Conservation (phyloP, 1,140 invertebrate species). For the Geopemphigus sp. region DNA sequence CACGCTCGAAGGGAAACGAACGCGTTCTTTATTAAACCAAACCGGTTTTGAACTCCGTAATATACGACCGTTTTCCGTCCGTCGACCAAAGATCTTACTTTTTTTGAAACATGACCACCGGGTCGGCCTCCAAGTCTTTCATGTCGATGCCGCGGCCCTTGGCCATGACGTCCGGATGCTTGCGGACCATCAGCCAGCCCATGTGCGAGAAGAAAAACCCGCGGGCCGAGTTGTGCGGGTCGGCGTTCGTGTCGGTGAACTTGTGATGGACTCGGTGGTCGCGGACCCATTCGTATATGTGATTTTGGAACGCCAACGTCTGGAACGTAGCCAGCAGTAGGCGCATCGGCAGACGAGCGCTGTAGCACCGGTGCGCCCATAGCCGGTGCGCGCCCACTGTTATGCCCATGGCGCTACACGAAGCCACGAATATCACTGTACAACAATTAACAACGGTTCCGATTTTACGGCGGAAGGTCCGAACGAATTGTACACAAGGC, state of each 20-base stretch:
- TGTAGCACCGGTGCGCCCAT: conserved; percentile 85
- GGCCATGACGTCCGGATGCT: conserved; percentile 78
- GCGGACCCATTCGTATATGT: conserved; percentile 72
- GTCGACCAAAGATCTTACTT: conserved; percentile 56
- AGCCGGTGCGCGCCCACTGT: conserved; percentile 87
- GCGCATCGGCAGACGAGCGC: conserved; percentile 77
- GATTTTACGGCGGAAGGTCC: no score
- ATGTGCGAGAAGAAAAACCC: conserved; percentile 93
- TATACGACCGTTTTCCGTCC: no score
- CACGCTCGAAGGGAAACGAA: no score
- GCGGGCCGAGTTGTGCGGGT: conserved; percentile 71
- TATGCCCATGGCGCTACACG: conserved; percentile 64
- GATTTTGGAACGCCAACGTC: conserved; percentile 75
- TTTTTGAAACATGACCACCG: conserved; percentile 66
- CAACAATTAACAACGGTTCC: neutral
- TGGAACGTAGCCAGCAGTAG: conserved; percentile 72
- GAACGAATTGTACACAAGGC: no score
- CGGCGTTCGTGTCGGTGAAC: conserved; percentile 86
- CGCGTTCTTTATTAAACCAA: no score
- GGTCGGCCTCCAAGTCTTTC: conserved; percentile 73
- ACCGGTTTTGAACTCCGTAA: no score
- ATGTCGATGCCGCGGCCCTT: conserved; percentile 80
- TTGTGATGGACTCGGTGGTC: conserved; percentile 92
- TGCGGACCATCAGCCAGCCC: conserved; percentile 83
- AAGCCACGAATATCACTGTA: neutral